Conservation (phyloP, 2,113 vertebrate genomes). For the Platanista minor region DNA sequence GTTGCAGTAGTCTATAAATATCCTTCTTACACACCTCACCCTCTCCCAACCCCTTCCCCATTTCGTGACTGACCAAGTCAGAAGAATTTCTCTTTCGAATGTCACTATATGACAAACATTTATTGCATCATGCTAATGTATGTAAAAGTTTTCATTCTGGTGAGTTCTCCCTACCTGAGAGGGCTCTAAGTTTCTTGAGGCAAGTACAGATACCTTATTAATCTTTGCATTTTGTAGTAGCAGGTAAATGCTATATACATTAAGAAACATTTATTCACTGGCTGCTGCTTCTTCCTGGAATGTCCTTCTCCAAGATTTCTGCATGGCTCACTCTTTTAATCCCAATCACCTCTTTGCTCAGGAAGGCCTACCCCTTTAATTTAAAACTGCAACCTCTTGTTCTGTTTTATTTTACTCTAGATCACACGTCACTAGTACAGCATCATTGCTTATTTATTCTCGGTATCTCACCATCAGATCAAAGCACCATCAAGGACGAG, state of each 20-base stretch:
- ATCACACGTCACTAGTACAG: background rate
- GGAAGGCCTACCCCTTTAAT: background rate
- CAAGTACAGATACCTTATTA: background rate
- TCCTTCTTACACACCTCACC: background rate
- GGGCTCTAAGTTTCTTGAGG: background rate
- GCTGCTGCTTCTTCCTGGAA: background rate
- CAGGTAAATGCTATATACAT: background rate
- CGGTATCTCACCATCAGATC: background rate
- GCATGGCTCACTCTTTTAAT: background rate
- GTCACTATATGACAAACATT: background rate
- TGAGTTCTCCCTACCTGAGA: background rate
- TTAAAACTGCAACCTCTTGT: background rate
- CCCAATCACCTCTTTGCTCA: background rate
- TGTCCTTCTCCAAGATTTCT: background rate
- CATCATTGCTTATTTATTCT: background rate
- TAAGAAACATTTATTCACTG: background rate
- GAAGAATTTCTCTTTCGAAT: background rate
- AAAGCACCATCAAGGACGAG: background rate
- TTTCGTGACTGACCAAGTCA: background rate
- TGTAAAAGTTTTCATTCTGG: background rate
- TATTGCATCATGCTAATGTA: background rate
- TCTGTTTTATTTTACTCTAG: background rate
- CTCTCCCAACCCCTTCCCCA: background rate
- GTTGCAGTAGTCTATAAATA: background rate
- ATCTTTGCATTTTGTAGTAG: no score